Conservation (phyloP, 2,113 vertebrate genomes). For the Plecturocebus donacophilus region DNA sequence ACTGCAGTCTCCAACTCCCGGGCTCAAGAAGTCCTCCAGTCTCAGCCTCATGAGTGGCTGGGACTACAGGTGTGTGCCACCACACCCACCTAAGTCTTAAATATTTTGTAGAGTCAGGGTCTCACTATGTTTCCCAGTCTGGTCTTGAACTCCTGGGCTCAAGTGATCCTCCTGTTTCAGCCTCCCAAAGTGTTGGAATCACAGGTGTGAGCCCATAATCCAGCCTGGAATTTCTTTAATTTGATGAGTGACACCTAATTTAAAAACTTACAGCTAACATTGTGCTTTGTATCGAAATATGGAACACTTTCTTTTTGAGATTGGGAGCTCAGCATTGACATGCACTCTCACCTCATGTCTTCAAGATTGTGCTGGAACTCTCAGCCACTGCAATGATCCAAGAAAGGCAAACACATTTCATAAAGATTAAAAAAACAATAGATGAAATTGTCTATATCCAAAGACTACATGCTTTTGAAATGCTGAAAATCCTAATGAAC, state of each 20-base stretch:
- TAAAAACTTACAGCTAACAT: neutral
- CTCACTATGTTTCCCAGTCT: no score
- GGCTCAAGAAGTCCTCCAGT: no score
- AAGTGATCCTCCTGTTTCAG: no score
- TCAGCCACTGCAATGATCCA: neutral
- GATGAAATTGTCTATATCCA: neutral
- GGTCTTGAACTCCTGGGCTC: no score
- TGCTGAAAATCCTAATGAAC: neutral
- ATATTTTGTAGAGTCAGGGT: no score
- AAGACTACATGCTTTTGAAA: neutral
- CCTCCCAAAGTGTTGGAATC: no score
- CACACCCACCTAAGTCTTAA: no score
- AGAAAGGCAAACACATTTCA: neutral
- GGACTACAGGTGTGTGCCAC: no score
- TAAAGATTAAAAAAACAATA: neutral
- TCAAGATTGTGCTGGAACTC: neutral
- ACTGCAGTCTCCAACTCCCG: no score
- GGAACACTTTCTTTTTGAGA: neutral
- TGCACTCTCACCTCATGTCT: neutral
- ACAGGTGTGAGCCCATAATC: no score
- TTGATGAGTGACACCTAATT: neutral
- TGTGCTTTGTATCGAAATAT: neutral
- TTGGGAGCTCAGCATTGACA: neutral
- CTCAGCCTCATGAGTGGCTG: no score
- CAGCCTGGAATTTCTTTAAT: neutral